These are phyloP conservation scores for Lophotriccus pileatus DNA, from an alignment of 2,797 vertebrate species.

Conservation along the genomic window DNA sequence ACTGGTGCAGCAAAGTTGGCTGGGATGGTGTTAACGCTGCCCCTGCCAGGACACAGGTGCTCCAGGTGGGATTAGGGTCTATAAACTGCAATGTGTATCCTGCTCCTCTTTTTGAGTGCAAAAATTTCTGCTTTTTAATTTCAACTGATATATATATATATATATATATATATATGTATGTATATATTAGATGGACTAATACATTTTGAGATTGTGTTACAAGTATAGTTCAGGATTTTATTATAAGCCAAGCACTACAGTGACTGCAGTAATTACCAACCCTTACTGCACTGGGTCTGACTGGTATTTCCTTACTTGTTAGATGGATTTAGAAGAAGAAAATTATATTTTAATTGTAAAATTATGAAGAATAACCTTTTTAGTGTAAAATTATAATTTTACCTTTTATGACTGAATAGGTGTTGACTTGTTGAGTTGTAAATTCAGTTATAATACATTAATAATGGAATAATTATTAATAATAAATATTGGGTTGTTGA, in stretches of 20 bases:
- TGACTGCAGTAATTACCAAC: not conserved
- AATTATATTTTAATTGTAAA: conserved; percentile 17
- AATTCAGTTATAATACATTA: conserved; percentile 38
- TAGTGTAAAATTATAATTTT: not conserved
- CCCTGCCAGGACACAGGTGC: too few species aligned
- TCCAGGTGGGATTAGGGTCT: not conserved
- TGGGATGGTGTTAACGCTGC: accelerated
- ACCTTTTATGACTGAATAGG: conserved; percentile 34
- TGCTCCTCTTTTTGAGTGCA: not conserved
- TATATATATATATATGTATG: accelerated
- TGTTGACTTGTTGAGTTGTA: conserved; percentile 59
- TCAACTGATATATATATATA: not conserved
- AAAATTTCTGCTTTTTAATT: not conserved
- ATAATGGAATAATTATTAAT: not conserved
- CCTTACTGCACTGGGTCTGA: not conserved
- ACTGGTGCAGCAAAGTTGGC: too few species aligned
- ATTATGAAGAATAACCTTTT: not conserved
- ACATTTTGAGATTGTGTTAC: not conserved
- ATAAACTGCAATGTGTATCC: not conserved
- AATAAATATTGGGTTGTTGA: not conserved
- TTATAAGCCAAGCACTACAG: not conserved
- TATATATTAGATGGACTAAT: not conserved
- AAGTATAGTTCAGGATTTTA: not conserved
- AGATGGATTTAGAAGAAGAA: conserved; percentile 39
- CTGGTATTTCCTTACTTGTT: conserved; percentile 25